Evolutionary conservation across 2,113 vertebrate species (phyloP), one percentile per base, ranked within the genome.

Genomic region (Campylomormyrus numenius): DNA sequence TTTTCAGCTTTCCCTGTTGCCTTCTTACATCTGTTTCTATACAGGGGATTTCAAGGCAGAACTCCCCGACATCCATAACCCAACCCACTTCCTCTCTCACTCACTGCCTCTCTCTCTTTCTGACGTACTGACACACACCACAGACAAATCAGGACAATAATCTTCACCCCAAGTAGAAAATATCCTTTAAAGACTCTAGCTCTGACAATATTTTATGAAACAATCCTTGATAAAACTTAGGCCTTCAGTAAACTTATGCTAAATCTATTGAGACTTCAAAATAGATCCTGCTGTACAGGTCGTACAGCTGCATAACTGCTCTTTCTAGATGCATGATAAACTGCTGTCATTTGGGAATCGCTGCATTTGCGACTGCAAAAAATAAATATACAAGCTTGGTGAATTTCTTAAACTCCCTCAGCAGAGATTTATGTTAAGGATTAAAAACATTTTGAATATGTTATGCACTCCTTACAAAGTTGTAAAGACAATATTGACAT

Each of bases 201-300:
- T 95, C 93, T 94, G 93, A 95, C 95, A 95, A 93, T 93, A 91
- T 92, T 91, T 90, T 93, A 93, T 94, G 91, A 94, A 94, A 94
- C 94, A 93, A 91, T 93, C 93, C 93, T 94, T 93, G 95, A 94
- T 93, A 91, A 93, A 95, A 62, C 93, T 95, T 92, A 85, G 88
- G 45, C 39, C 50, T 27, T 84, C 52, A 48, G 35, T 87, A 90
- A 46, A 58, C 85, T 31, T 45, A 8, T 17, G 4, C 3, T 88
- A 10, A 77, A 39, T 90, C n/a, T 90, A 91, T 90, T 84, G 80
- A 90, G 87, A 85, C 91, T 90, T 83, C 84, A 90, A 35, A 62
- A 90, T 50, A 88, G 90, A 88, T 83, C 58, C 88, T 77, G 56
- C 90, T 85, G 88, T 91, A 93, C 85, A 83, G 35, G 85, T 85